Conservation (phyloP, 1,140 invertebrate genomes). For the Meloidogyne floridensis region DNA sequence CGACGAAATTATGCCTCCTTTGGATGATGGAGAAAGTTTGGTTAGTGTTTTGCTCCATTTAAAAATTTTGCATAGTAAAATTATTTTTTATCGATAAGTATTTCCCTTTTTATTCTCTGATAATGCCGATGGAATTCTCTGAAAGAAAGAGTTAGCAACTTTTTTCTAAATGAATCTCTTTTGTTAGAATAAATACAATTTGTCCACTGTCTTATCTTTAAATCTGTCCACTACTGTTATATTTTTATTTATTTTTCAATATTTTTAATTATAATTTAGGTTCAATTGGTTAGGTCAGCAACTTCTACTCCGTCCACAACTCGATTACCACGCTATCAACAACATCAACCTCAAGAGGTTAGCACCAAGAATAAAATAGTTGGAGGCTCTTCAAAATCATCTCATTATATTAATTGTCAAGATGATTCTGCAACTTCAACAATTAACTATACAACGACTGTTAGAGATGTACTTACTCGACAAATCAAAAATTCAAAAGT, state of each 20-base stretch:
- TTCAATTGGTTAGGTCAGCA: not conserved
- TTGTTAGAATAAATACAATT: not conserved
- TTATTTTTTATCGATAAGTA: not conserved
- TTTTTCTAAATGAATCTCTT: not conserved
- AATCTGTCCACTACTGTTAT: not conserved
- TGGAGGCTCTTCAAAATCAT: not conserved
- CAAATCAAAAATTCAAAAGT: slow-evolving; percentile 27
- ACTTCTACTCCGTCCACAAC: not conserved
- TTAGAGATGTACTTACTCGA: slow-evolving; percentile 34
- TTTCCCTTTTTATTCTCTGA: slow-evolving; percentile 2
- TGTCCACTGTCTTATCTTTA: not conserved
- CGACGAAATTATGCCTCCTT: slow-evolving; percentile 38
- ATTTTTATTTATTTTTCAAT: not conserved
- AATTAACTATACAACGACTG: slow-evolving; percentile 37
- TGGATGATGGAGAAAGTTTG: slow-evolving; percentile 39
- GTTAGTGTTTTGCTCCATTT: not conserved
- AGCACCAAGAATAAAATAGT: not conserved
- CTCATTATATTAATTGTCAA: not conserved
- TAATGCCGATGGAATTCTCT: too few relatives aligned
- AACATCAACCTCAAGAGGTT: not conserved
- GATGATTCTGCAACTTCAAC: not conserved
- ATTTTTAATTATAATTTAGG: not conserved
- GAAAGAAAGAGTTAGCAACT: too few relatives aligned
- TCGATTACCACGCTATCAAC: not conserved
- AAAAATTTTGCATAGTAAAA: too few relatives aligned